Conservation (phyloP, 92 coral and sea anemone species). For the Umimayanthus chanpuru region DNA sequence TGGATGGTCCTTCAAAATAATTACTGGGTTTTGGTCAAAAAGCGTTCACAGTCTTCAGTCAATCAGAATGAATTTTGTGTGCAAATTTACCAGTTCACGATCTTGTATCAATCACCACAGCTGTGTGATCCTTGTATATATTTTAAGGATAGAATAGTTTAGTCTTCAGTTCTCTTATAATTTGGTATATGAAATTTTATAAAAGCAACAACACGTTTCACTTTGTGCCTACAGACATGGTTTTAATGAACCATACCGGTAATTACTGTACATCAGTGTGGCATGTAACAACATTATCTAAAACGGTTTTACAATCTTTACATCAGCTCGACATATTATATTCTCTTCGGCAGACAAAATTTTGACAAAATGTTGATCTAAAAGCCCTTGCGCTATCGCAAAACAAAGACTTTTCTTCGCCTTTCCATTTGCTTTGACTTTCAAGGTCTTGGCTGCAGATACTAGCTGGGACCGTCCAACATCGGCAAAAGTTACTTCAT, state of each 20-base stretch:
- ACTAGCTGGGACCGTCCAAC: background rate
- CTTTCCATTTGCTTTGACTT: conserved; percentile 10
- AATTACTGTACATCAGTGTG: no score
- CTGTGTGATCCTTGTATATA: background rate
- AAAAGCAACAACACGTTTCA: conserved; percentile 1
- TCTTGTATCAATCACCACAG: background rate
- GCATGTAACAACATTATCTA: background rate
- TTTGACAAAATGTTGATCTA: background rate
- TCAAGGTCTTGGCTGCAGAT: conserved; percentile 5
- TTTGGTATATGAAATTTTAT: background rate
- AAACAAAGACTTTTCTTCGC: conserved; percentile 2
- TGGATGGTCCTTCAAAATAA: background rate
- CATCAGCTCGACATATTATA: conserved; percentile 12
- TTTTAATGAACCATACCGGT: no score
- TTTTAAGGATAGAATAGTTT: background rate
- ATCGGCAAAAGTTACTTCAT: background rate
- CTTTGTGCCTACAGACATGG: background rate
- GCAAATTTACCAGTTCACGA: no score
- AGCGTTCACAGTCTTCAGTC: no score
- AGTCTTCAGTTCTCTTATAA: background rate
- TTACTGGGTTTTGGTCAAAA: background rate
- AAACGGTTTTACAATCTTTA: conserved; percentile 3
- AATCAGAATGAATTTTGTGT: no score
- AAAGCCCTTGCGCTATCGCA: background rate
- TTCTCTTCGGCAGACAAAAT: background rate